Evolutionary conservation across 2,888 invertebrate species (phyloP), one percentile per base, ranked within the genome.

Genomic region (Apocheima hispidaria): DNA sequence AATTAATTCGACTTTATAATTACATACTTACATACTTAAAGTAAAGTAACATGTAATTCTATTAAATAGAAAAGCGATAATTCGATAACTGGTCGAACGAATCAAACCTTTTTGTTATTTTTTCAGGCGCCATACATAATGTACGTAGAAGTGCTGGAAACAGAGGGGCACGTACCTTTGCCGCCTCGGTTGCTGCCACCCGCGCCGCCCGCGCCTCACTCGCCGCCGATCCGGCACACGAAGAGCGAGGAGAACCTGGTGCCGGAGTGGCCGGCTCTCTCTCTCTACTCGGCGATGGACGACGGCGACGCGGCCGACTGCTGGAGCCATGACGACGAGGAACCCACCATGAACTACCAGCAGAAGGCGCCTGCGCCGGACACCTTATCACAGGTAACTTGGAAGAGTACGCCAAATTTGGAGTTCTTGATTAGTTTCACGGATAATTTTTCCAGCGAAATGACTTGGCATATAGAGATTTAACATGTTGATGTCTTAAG

Each of bases 301-400:
- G 92, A 91, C 41, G 79, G 63, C 0, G 92, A 91, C 44, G 82
- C 90, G 26, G 96, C 94, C 48, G 97, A 95, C 86, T 97, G 95
- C 73, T 99, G 99, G 99, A 98, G 98, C 60, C 98, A 98, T 80
- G 98, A 99, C 78, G 99, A 99, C 75, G 99, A 99, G 82, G 99
- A 99, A 74, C 96, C 98, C 2, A 83, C 83, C 62, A 80, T 86
- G 58, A 84, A 85, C 64, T 90, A 89, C 62, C 76, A 82, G 10
- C 75, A 82, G 7, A 74, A 85, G 69, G 83, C 87, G 49, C 87
- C 89, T 2, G 89, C 90, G 52, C 91, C 92, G 1, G 92, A 93
- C 60, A 86, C 87, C 59, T 95, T 99, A 68, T 99, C 98, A 3
- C 98, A 98, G 93, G 95, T 99, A 90, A 96, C 96, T 65, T 20